Evolutionary conservation across 1,140 invertebrate species (phyloP).

Genomic region (Apolygus lucorum): DNA sequence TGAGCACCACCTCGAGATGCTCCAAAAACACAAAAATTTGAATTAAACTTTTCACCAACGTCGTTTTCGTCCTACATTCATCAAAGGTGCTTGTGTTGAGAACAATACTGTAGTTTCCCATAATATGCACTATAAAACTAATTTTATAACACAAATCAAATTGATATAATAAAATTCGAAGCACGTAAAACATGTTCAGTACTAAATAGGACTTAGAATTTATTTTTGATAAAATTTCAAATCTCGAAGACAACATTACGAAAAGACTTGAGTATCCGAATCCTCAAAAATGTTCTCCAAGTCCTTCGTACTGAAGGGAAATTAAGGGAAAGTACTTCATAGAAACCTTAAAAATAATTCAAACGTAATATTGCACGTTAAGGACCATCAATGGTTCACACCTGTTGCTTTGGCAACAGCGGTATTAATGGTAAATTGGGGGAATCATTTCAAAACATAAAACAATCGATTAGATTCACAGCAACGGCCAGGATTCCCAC

Average conservation of each 20-base stretch:
- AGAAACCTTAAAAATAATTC: not conserved
- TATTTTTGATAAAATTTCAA: not conserved
- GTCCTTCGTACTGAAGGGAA: not conserved
- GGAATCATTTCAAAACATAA: not conserved
- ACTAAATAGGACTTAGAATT: constrained; percentile 1
- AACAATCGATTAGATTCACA: too few relatives aligned
- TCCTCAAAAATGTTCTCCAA: constrained; percentile 2
- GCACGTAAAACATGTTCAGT: not conserved
- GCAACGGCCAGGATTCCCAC: too few relatives aligned
- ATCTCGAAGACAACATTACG: not conserved
- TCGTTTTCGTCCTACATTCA: too few relatives aligned
- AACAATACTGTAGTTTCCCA: too few relatives aligned
- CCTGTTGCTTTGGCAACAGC: constrained; percentile 12
- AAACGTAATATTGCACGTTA: constrained; percentile 2
- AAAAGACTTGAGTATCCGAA: not conserved
- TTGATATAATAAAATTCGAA: too few relatives aligned
- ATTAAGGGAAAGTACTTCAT: not conserved
- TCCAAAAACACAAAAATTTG: too few relatives aligned
- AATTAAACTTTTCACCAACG: too few relatives aligned
- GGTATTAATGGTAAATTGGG: constrained; percentile 3
- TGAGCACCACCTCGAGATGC: too few relatives aligned
- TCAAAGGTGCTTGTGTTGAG: too few relatives aligned
- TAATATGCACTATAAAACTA: too few relatives aligned
- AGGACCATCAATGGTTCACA: constrained; percentile 14
- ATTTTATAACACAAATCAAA: too few relatives aligned